Percentiles rank a stretch among this genome's conserved stretches.
Conservation (phyloP, 1,140 invertebrate genomes). For the Drosophila suzukii region DNA sequence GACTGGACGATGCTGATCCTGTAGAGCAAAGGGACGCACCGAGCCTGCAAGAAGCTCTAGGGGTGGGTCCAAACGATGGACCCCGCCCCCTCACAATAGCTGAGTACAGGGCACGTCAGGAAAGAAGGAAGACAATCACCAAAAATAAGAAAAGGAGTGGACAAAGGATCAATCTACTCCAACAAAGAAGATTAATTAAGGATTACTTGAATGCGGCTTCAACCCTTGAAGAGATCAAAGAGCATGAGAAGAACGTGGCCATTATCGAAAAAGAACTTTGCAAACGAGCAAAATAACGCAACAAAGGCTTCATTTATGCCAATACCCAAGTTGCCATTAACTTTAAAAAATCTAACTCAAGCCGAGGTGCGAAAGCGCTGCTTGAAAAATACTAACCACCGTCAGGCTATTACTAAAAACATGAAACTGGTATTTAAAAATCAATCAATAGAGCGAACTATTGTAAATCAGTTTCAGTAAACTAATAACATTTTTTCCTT, state of each 20-base stretch:
- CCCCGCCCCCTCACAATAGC: slow-evolving; percentile 3
- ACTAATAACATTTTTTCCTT: too few relatives aligned
- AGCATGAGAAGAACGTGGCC: not conserved
- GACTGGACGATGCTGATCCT: not conserved
- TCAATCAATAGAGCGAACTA: too few relatives aligned
- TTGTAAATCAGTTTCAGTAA: too few relatives aligned
- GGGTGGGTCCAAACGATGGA: slow-evolving; percentile 4
- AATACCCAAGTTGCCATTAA: too few relatives aligned
- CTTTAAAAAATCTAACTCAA: too few relatives aligned
- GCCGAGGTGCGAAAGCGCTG: too few relatives aligned
- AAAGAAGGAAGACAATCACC: not conserved
- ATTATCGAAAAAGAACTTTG: not conserved
- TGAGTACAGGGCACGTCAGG: not conserved
- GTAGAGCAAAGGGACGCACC: slow-evolving; percentile 2
- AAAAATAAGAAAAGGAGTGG: not conserved
- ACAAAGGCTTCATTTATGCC: not conserved
- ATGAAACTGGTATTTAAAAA: too few relatives aligned
- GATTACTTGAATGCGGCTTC: not conserved
- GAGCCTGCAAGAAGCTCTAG: slow-evolving; percentile 2
- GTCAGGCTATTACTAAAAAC: too few relatives aligned
- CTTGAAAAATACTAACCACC: too few relatives aligned
- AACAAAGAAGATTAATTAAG: not conserved
- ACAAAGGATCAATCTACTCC: not conserved
- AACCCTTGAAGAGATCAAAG: not conserved
- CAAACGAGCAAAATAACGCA: slow-evolving; percentile 1